Base-by-base conservation (phyloP, 2,797 vertebrate species). In the Nasua narica region DNA sequence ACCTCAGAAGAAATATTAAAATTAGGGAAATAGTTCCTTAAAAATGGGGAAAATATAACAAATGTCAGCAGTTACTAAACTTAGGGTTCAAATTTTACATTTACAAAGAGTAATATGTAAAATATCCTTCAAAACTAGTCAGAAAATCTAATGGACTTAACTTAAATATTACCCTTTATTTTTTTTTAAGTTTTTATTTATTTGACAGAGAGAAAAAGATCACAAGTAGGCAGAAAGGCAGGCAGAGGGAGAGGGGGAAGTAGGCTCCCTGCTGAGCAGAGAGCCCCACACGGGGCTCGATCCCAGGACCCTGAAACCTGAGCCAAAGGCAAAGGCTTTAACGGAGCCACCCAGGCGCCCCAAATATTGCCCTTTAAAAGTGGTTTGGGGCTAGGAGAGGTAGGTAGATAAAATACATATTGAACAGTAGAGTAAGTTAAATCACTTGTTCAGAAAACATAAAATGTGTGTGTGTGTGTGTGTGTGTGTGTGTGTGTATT, bases 1-100 rank as follows among this genome's bases (percentile, higher is more conserved):
- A 92, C 19, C 32, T 58, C 27, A 85, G 50, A 96, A 95, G 43
- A 97, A 96, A 87, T 43, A 92, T 43, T 23, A 86, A 58, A 88
- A 86, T 82, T 84, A 10, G 58, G 50, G 19, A 91, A 96, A 74
- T 67, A 12, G 65, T 92, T 70, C 62, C 48, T 88, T 87, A 58
- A 87, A 89, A 95, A 72, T 67, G 16, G 4, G 19, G 32, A 87
- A 92, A 65, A 25, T 77, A 5, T 76, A 91, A 79, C 25, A 86
- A 96, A 95, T 91, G 14, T 21, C 58, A 82, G 19, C 23, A 62
- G 27, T 69, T 58, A 79, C 16, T 88, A 87, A 93, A 83, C 4
- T 72, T 27, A 92, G 23, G 60, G 46, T 27, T 95, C 48, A 96
- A 95, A 76, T 50, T 79, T 92, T 74, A 92, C 29, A 94, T 77